Percentiles rank a stretch among this genome's conserved stretches.
These are phyloP conservation scores for Stegana nigrithorax DNA, from an alignment of 2,888 invertebrate genomes.

Conservation along the genomic window DNA sequence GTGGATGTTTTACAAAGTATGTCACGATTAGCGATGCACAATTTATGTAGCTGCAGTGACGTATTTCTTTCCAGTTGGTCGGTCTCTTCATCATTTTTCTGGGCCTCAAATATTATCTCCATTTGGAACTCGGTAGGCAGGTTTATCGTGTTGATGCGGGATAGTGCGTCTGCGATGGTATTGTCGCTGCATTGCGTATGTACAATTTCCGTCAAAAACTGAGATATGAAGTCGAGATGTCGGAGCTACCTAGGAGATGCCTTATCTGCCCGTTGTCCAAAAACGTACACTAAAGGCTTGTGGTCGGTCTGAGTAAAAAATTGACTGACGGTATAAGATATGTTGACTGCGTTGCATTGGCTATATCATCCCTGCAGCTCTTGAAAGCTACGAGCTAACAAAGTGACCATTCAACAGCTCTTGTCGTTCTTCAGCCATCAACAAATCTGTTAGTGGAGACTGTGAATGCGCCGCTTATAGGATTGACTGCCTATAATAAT, in stretches of 20 bases:
- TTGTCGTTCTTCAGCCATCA: too few species aligned
- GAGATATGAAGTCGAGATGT: conserved; percentile 20
- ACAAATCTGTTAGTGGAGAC: too few species aligned
- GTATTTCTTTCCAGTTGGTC: too few species aligned
- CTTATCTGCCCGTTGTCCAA: not conserved
- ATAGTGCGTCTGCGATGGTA: conserved; percentile 24
- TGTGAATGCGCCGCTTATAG: not conserved
- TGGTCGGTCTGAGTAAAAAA: conserved; percentile 17
- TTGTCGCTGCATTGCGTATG: conserved; percentile 19
- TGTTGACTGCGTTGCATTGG: not conserved
- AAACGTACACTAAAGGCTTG: not conserved
- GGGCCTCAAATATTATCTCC: not conserved
- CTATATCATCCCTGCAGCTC: conserved; percentile 13
- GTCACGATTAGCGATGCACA: too few species aligned
- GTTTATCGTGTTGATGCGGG: conserved; percentile 18
- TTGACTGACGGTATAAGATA: conserved; percentile 15
- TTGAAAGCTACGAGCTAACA: not conserved
- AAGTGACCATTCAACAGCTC: conserved; percentile 11
- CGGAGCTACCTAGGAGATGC: not conserved
- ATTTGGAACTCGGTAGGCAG: too few species aligned
- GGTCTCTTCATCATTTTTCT: not conserved
- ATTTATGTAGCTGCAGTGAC: too few species aligned
- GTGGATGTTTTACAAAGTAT: not conserved
- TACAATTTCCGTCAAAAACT: conserved; percentile 16
- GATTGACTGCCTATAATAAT: not conserved